Evolutionary conservation across 2,888 invertebrate genomes (phyloP).

Genomic region (Acleris literana): DNA sequence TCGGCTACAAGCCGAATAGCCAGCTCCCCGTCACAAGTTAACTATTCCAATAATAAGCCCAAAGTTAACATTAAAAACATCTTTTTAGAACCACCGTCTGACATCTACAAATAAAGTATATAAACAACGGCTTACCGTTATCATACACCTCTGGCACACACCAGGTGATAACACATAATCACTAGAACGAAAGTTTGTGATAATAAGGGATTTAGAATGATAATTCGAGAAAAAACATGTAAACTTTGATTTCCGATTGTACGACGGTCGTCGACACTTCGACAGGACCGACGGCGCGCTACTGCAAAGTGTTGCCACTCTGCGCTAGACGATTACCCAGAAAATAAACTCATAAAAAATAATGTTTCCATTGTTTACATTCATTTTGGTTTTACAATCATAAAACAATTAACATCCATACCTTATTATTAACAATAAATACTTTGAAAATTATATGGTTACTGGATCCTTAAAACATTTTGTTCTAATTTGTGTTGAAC

Average conservation of each 20-base stretch:
- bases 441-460: no score
- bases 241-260: conserved; percentile 69
- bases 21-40: conserved; percentile 22
- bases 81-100: conserved; percentile 51
- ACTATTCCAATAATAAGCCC: conserved; percentile 43
- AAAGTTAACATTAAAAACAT: conserved; percentile 45
- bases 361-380: conserved; percentile 24
- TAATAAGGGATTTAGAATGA: conserved; percentile 54
- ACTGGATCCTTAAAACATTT: neutral
- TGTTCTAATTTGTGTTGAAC: neutral
- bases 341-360: conserved; percentile 29
- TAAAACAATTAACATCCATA: neutral
- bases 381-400: conserved; percentile 16
- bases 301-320: conserved; percentile 65
- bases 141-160: conserved; percentile 70
- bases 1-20: conserved; percentile 13
- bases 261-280: conserved; percentile 36
- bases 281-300: conserved; percentile 62
- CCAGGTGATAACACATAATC: conserved; percentile 77
- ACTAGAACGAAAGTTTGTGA: conserved; percentile 64
- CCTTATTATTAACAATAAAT: no score
- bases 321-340: conserved; percentile 32
- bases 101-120: conserved; percentile 50
- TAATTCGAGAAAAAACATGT: conserved; percentile 66
- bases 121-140: conserved; percentile 75